These are phyloP conservation scores for Atrina japonica DNA, from an alignment of 2,888 invertebrate genomes.

Conservation along the genomic window DNA sequence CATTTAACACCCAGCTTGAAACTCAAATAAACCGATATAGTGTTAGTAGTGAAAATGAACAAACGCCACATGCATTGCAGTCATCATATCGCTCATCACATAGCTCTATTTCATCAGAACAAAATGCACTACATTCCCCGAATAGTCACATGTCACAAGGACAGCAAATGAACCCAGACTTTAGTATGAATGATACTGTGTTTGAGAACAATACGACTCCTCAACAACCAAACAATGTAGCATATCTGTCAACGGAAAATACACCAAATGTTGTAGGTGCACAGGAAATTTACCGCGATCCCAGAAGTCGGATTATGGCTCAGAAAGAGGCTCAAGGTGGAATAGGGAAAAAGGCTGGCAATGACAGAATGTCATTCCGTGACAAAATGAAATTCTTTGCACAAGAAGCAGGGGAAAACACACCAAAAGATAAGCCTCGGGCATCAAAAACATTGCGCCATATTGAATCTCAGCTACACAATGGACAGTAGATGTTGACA, in stretches of 20 bases:
- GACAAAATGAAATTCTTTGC: slow-evolving; percentile 99
- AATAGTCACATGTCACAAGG: slow-evolving; percentile 58
- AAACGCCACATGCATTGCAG: slow-evolving; percentile 58
- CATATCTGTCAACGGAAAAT: slow-evolving; percentile 82
- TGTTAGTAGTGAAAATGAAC: slow-evolving; percentile 51
- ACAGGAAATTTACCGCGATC: slow-evolving; percentile 98
- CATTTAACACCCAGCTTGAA: slow-evolving; percentile 80
- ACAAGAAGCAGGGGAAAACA: slow-evolving; percentile 95
- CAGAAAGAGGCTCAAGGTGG: slow-evolving; percentile 81
- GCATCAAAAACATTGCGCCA: slow-evolving; percentile 92
- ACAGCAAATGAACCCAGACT: slow-evolving; percentile 32
- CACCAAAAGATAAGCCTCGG: slow-evolving; percentile 97
- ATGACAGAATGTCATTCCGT: slow-evolving; percentile 95
- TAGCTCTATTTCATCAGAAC: slow-evolving; percentile 75
- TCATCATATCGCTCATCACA: slow-evolving; percentile 51
- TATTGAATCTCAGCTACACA: slow-evolving; percentile 75
- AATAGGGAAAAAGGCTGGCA: slow-evolving; percentile 46
- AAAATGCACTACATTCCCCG: slow-evolving; percentile 66
- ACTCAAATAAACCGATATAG: slow-evolving; percentile 71
- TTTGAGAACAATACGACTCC: slow-evolving; percentile 28
- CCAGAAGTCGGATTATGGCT: slow-evolving; percentile 92
- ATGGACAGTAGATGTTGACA: slow-evolving; percentile 72
- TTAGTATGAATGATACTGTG: slow-evolving; percentile 26
- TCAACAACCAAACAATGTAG: slow-evolving; percentile 46
- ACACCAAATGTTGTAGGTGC: slow-evolving; percentile 98